Percentiles rank a stretch among this genome's conserved stretches.
Evolutionary conservation across 2,888 invertebrate genomes (phyloP).

Genomic region (Cynaeus angustus): DNA sequence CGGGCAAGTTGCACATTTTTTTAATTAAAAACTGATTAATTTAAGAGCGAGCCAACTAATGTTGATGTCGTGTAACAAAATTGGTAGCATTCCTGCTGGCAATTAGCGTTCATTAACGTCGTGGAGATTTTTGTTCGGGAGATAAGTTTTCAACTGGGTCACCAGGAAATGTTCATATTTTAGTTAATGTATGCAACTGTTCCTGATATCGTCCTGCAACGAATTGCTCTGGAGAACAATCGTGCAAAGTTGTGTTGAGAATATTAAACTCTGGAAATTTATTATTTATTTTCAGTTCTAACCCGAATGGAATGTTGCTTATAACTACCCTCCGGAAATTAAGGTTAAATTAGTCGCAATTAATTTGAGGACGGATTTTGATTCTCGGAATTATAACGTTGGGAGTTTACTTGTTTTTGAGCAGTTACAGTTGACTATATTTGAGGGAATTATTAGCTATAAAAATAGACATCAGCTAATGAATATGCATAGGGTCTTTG

Average conservation of each 20-base stretch:
- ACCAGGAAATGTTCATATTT: slow-evolving; percentile 45
- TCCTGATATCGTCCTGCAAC: slow-evolving; percentile 47
- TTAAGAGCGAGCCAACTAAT: not conserved
- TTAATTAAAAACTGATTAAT: not conserved
- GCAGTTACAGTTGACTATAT: no score
- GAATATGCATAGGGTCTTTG: no score
- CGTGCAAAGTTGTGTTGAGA: slow-evolving; percentile 21
- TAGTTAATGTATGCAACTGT: slow-evolving; percentile 52
- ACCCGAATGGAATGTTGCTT: slow-evolving; percentile 1
- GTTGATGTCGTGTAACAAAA: slow-evolving; percentile 11
- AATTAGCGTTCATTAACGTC: slow-evolving; percentile 39
- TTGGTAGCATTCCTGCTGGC: slow-evolving; percentile 21
- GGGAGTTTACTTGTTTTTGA: no score
- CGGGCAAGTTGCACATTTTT: no score
- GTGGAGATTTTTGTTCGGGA: slow-evolving; percentile 25
- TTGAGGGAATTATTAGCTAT: no score
- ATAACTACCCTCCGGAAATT: slow-evolving; percentile 22
- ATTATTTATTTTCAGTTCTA: slow-evolving; percentile 26
- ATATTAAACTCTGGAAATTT: slow-evolving; percentile 28
- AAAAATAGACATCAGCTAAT: no score
- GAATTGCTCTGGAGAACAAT: slow-evolving; percentile 29
- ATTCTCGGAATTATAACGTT: not conserved
- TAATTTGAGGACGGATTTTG: slow-evolving; percentile 5
- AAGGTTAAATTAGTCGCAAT: slow-evolving; percentile 17
- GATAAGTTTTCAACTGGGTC: slow-evolving; percentile 44